Conservation (phyloP, 2,797 vertebrate species). For the Silurus aristotelis region DNA sequence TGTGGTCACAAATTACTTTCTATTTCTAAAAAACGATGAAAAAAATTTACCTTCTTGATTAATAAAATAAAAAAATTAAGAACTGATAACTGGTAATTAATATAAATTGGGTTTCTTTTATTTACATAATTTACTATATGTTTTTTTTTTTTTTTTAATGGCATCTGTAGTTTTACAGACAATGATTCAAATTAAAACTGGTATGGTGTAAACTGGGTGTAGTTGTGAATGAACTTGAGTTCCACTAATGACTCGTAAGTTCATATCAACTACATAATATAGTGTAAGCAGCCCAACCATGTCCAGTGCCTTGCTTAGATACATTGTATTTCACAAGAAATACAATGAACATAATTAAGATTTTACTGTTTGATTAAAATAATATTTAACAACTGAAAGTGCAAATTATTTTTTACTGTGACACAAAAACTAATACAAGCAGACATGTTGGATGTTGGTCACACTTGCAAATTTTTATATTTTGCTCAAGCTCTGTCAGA, state of each 20-base stretch:
- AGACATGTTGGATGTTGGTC: not conserved
- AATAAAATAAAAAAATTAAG: not conserved
- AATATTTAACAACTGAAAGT: not conserved
- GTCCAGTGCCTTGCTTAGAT: not conserved
- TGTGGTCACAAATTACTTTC: not conserved
- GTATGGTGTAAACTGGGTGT: not conserved
- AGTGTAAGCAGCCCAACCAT: not conserved
- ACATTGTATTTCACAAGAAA: not conserved
- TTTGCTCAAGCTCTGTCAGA: not conserved
- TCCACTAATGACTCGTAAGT: not conserved
- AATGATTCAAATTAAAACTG: not conserved
- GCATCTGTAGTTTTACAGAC: not conserved
- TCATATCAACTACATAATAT: not conserved
- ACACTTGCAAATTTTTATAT: not conserved
- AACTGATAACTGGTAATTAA: not conserved
- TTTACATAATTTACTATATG: not conserved
- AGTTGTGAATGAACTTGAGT: not conserved
- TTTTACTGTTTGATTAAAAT: slow-evolving; percentile 9
- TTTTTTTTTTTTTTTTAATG: too few relatives aligned
- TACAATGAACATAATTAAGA: not conserved
- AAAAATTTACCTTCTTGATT: not conserved
- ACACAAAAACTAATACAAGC: not conserved
- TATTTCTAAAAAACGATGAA: not conserved
- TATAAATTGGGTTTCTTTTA: not conserved
- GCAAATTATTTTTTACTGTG: not conserved